Conservation (phyloP, 2,797 vertebrate genomes). For the Cynopterus sphinx region DNA sequence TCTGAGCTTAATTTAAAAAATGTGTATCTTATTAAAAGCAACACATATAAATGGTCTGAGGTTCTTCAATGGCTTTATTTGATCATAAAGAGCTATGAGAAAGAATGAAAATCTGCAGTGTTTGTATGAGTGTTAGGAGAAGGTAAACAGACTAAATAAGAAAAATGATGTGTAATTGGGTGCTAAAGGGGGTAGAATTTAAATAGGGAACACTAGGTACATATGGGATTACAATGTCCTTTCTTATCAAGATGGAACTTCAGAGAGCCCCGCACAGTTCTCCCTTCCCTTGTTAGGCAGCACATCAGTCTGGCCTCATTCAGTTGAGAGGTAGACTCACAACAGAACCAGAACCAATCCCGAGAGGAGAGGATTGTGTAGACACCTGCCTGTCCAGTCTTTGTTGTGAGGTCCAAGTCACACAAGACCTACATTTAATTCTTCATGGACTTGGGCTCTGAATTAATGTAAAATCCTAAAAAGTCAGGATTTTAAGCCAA, state of each 20-base stretch:
- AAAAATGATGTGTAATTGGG: neutral
- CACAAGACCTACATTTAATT: neutral
- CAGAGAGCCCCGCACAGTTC: neutral
- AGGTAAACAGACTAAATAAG: neutral
- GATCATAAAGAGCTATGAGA: neutral
- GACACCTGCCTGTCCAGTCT: neutral
- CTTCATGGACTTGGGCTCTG: neutral
- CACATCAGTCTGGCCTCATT: neutral
- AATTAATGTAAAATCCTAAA: neutral
- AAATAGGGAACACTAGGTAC: neutral
- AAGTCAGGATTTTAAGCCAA: neutral
- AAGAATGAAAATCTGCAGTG: neutral
- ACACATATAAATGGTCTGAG: neutral
- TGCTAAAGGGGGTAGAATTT: neutral
- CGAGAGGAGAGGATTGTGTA: neutral
- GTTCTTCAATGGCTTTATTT: neutral
- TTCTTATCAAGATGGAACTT: neutral
- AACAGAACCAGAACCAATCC: neutral
- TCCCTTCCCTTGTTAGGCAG: neutral
- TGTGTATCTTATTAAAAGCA: neutral
- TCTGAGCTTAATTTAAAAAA: neutral
- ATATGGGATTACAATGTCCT: neutral
- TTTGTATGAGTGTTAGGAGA: neutral
- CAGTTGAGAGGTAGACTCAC: neutral
- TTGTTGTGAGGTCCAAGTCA: neutral